A percentile compares a stretch with the other conserved stretches of the same genome.
phyloP scores from a whole-genome alignment of 64 coral and sea anemone genomes.

The Anthopleura sola region DNA sequence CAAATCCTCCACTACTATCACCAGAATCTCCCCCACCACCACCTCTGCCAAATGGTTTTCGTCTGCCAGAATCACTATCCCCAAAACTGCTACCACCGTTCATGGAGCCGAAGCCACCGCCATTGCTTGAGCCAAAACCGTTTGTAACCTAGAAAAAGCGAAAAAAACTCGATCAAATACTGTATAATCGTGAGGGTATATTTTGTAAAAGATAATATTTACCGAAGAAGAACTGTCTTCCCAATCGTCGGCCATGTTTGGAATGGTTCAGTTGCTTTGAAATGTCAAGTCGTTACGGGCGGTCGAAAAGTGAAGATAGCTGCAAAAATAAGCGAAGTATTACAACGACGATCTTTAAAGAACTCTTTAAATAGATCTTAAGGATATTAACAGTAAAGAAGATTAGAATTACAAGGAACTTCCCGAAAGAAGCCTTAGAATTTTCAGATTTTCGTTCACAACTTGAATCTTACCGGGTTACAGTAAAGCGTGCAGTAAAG shows the following conservation, averaged over 20 bases:
- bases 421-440: background rate
- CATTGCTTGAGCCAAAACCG: slow-evolving; percentile 13
- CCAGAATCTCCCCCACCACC: too few species aligned
- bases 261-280: background rate
- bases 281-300: background rate
- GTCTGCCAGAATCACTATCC: slow-evolving; percentile 8
- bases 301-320: background rate
- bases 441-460: background rate
- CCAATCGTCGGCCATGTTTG: slow-evolving; percentile 73
- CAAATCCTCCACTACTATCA: too few species aligned
- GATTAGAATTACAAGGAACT: background rate
- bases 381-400: background rate
- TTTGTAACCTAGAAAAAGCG: slow-evolving; percentile 13
- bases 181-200: background rate
- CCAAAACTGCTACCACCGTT: slow-evolving; percentile 23
- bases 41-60: slow-evolving; percentile 8
- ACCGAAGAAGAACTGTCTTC: slow-evolving; percentile 39
- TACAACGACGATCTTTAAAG: background rate
- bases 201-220: background rate
- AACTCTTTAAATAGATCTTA: background rate
- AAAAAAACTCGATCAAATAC: background rate
- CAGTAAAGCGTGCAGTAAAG: background rate
- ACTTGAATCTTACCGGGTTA: background rate
- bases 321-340: background rate
- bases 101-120: slow-evolving; percentile 41